Evolutionary conservation across 2,113 vertebrate genomes (phyloP), one percentile per base, ranked within the genome.

Genomic region (Cyanoderma ruficeps): DNA sequence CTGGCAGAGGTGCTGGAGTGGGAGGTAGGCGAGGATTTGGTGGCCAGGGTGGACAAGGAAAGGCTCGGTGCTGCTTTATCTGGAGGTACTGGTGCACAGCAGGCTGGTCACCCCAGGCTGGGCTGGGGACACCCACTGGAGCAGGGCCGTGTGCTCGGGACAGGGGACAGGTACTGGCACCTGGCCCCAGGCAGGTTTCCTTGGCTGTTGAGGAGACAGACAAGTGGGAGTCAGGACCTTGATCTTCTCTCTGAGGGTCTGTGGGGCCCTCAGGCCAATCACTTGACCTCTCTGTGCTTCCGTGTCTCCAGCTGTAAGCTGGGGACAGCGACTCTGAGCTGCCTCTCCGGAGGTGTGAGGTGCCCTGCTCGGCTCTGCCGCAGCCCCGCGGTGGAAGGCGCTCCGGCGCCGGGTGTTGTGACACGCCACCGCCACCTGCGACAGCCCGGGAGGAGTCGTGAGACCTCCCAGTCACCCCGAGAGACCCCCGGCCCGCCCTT

Each of bases 101-200:
- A 0, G 13, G 39, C 60, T 68, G 65, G 12, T 7, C 0, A 60
- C 14, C 55, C 21, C 12, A 1, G 18, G 37, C 57, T 70, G 65
- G 50, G 60, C 14, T 4, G 2, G 30, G 31, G 70, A 11, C 67
- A n/a, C 25, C 49, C 13, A 1, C 0, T 0, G 2, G 57, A 70
- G 63, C 25, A 0, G 37, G 46, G 37, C 44, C 0, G 0, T 30
- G 49, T 2, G 1, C 11, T 33, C 2, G 2, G 78, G 49, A 22
- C 30, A 21, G 52, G 65, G 28, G n/a, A 10, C 50, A 19, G 77
- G 64, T 1, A 11, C 19, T 2, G 52, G 59, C 23, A 24, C 11
- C 59, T 2, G 46, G 44, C 59, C 31, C 49, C 24, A 4, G 63
- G 39, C 39, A 10, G 80, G 57, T 20, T 60, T 53, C 77, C 47